These are phyloP conservation scores for Drosophila melanogaster DNA, from an alignment of 1,140 invertebrate genomes.

Conservation along the genomic window DNA sequence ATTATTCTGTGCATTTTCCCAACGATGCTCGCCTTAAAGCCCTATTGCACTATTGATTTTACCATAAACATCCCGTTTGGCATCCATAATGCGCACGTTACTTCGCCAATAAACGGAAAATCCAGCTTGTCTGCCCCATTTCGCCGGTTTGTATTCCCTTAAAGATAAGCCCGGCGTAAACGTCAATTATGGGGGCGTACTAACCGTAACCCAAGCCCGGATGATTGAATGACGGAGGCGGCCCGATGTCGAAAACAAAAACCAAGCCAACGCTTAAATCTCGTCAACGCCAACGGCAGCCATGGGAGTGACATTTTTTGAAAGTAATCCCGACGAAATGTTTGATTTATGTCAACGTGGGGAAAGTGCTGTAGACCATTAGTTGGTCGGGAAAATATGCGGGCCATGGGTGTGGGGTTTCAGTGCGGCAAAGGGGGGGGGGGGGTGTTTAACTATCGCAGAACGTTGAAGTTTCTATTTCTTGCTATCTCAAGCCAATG, in stretches of 20 bases:
- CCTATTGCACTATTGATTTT: conserved; percentile 31
- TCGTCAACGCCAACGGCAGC: conserved; percentile 57
- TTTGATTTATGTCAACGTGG: conserved; percentile 76
- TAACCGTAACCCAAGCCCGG: conserved; percentile 16
- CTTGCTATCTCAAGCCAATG: not conserved
- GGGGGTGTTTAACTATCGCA: not conserved
- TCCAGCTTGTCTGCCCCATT: conserved; percentile 30
- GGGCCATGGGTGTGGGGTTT: conserved; percentile 7
- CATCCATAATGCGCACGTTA: conserved; percentile 33
- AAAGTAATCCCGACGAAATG: conserved; percentile 70
- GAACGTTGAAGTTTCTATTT: conserved; percentile 2
- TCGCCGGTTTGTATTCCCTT: conserved; percentile 26
- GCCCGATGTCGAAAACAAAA: conserved; percentile 51
- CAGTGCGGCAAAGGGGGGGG: not conserved
- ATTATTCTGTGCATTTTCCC: conserved; percentile 13
- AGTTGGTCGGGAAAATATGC: conserved; percentile 8
- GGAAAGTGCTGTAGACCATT: conserved; percentile 17
- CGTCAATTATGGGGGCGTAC: conserved; percentile 67
- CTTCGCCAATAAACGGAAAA: conserved; percentile 59
- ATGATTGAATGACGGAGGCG: conserved; percentile 67
- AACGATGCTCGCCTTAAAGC: not conserved
- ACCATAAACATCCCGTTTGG: conserved; percentile 25
- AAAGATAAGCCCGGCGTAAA: conserved; percentile 62
- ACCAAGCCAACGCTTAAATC: conserved; percentile 52
- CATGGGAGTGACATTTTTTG: conserved; percentile 50